Conservation (phyloP, 2,113 vertebrate species). For the Petroica traversi region DNA sequence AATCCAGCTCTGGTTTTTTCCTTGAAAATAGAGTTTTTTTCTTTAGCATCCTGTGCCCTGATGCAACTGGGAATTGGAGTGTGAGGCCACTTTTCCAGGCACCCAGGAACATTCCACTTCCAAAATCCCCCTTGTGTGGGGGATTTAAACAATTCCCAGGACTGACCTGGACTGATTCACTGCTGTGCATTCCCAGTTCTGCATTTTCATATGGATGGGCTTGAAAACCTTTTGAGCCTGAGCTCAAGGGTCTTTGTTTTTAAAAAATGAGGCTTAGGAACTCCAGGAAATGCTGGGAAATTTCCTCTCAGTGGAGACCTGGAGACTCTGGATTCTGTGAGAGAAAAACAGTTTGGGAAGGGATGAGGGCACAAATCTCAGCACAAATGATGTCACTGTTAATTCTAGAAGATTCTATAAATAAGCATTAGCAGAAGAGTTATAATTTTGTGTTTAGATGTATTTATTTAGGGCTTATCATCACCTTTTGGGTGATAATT, state of each 20-base stretch:
- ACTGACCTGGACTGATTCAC: not conserved
- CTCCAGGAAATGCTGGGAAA: not conserved
- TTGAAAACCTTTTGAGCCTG: not conserved
- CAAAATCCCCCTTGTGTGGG: rapidly evolving
- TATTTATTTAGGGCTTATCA: not conserved
- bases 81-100: not conserved
- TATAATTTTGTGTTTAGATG: too few species aligned
- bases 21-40: rapidly evolving
- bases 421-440: not conserved
- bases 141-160: not conserved
- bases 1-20: not conserved
- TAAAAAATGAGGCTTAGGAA: not conserved
- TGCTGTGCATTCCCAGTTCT: not conserved
- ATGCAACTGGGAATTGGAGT: rapidly evolving
- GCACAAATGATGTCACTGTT: not conserved
- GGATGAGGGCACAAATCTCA: not conserved
- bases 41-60: rapidly evolving
- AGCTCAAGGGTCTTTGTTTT: not conserved
- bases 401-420: not conserved
- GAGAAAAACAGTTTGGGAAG: not conserved
- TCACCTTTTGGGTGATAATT: not conserved
- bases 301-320: too few species aligned
- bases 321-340: not conserved
- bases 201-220: not conserved
- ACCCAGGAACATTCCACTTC: rapidly evolving